These are phyloP conservation scores for Cephus cinctus DNA, from an alignment of 1,140 invertebrate genomes.

Conservation along the genomic window DNA sequence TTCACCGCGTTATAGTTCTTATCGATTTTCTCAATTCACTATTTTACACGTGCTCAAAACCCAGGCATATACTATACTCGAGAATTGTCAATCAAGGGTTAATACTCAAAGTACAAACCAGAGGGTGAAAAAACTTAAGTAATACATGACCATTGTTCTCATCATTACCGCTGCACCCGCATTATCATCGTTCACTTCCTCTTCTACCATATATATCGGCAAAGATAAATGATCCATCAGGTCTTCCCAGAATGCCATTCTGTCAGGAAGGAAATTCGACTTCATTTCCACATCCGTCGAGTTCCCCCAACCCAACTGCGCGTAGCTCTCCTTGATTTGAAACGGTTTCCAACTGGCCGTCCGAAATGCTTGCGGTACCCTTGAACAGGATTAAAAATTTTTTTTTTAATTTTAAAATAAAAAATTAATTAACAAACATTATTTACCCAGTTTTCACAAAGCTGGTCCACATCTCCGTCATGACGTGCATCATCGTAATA, in stretches of 20 bases:
- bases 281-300: constrained; percentile 27
- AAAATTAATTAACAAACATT: too few species aligned
- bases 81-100: too few species aligned
- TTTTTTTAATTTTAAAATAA: constrained; percentile 3
- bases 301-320: constrained; percentile 33
- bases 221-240: constrained; percentile 17
- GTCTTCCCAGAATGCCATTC: constrained; percentile 42
- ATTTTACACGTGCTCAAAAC: too few species aligned
- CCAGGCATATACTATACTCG: too few species aligned
- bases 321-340: constrained; percentile 27
- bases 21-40: too few species aligned
- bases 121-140: too few species aligned
- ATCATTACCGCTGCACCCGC: too few species aligned
- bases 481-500: constrained; percentile 41
- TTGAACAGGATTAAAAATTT: constrained; percentile 26
- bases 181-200: constrained; percentile 5
- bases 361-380: constrained; percentile 28
- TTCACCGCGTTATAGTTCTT: too few species aligned
- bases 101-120: too few species aligned
- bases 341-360: constrained; percentile 37
- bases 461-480: constrained; percentile 52
- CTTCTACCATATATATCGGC: constrained; percentile 14
- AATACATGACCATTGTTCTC: too few species aligned
- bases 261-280: constrained; percentile 26
- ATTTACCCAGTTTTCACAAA: constrained; percentile 52